These are phyloP conservation scores for Sitta carolinensis DNA, from an alignment of 2,797 vertebrate species.

Conservation along the genomic window DNA sequence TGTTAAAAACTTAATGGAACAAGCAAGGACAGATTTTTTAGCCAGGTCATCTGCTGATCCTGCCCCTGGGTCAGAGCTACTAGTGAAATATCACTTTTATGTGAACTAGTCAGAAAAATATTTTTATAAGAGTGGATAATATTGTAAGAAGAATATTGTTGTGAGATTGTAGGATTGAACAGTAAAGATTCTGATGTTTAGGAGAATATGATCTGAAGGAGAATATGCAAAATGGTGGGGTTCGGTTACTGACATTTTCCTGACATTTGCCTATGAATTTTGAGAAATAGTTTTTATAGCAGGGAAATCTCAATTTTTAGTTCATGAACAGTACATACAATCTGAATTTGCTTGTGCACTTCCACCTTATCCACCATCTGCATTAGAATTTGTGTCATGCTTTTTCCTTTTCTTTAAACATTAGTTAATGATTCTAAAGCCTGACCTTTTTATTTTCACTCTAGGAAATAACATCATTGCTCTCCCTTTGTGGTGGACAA, in stretches of 20 bases:
- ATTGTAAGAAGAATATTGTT: neutral
- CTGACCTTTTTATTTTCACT: constrained; percentile 34
- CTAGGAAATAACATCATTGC: constrained; percentile 91
- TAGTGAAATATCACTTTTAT: neutral
- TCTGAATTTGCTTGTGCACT: neutral
- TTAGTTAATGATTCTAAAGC: neutral
- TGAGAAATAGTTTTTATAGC: neutral
- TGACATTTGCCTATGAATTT: neutral
- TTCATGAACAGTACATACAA: neutral
- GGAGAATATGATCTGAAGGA: neutral
- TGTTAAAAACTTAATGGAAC: neutral
- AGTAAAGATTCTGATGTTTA: neutral
- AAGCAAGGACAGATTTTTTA: neutral
- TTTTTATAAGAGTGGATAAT: neutral
- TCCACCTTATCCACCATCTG: neutral
- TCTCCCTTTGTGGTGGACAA: constrained; percentile 84
- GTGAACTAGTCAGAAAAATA: neutral
- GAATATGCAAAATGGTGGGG: rapidly evolving
- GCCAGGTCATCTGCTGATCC: neutral
- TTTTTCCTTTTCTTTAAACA: too few species aligned
- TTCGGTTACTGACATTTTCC: neutral
- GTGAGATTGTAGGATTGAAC: neutral
- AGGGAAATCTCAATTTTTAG: neutral
- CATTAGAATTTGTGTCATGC: neutral
- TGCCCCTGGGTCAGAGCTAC: neutral